These are phyloP conservation scores for Cephalopholis sonnerati DNA, from an alignment of 2,113 vertebrate genomes.

Conservation along the genomic window DNA sequence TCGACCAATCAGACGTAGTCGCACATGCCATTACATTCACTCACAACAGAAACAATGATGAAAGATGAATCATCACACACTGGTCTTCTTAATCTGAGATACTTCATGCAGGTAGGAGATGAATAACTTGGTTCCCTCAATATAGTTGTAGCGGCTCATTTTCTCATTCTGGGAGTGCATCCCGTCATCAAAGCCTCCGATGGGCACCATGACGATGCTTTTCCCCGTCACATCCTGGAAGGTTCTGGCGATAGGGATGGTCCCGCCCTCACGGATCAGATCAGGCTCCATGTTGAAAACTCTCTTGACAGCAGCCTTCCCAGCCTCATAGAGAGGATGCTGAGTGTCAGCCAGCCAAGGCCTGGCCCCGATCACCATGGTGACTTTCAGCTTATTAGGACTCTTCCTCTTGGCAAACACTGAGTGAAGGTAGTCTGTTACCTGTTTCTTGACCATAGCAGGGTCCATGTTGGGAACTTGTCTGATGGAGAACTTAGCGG, in stretches of 20 bases:
- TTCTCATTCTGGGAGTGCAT: slow-evolving; percentile 89
- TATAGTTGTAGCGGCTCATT: slow-evolving; percentile 87
- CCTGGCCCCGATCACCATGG: slow-evolving; percentile 86
- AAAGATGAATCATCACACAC: slow-evolving; percentile 54
- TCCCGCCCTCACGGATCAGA: slow-evolving; percentile 87
- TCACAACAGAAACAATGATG: no score
- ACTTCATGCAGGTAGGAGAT: slow-evolving; percentile 84
- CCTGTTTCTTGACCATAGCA: slow-evolving; percentile 88
- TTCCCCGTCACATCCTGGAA: slow-evolving; percentile 85
- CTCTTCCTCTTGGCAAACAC: slow-evolving; percentile 90
- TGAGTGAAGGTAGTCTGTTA: slow-evolving; percentile 86
- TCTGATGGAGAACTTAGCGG: slow-evolving; percentile 93
- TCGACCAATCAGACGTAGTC: no score
- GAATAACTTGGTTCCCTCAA: slow-evolving; percentile 86
- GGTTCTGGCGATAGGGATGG: slow-evolving; percentile 84
- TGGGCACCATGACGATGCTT: slow-evolving; percentile 87
- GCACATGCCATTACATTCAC: no score
- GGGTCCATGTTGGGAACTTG: slow-evolving; percentile 92
- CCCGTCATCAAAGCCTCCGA: slow-evolving; percentile 86
- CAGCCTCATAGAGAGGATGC: slow-evolving; percentile 87
- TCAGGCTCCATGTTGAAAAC: slow-evolving; percentile 84
- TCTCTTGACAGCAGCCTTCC: slow-evolving; percentile 87
- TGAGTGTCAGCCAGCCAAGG: slow-evolving; percentile 88
- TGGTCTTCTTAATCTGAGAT: slow-evolving; percentile 68
- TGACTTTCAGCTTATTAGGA: slow-evolving; percentile 89